A percentile compares a stretch with the other conserved stretches of the same genome.
Evolutionary conservation across 2,113 vertebrate species (phyloP).

Genomic region (Grus americana): DNA sequence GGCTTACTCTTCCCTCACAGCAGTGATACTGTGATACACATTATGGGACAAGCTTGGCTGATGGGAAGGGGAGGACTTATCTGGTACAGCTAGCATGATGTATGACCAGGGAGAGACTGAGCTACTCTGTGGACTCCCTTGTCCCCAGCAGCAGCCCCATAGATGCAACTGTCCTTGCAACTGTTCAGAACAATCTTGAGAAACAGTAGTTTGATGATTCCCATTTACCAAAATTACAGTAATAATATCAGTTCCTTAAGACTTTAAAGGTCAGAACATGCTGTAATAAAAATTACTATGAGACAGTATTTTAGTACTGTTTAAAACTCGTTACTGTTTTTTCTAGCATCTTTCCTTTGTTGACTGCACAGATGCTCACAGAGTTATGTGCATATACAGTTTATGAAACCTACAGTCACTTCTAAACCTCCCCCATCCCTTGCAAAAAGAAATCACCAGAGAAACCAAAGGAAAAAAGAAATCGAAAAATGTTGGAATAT

Average conservation of each 20-base stretch:
- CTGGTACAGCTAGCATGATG: neutral
- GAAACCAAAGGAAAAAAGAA: neutral
- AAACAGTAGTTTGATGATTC: neutral
- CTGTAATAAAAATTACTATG: neutral
- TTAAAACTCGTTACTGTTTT: neutral
- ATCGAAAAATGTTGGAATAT: neutral
- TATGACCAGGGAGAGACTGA: neutral
- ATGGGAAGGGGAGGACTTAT: neutral
- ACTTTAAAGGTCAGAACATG: constrained; percentile 4
- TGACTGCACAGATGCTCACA: neutral
- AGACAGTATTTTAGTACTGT: neutral
- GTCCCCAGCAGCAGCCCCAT: neutral
- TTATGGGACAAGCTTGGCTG: neutral
- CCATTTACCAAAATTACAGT: neutral
- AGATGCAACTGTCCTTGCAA: neutral
- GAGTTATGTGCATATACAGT: neutral
- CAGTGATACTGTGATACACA: neutral
- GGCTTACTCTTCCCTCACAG: neutral
- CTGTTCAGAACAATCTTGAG: neutral
- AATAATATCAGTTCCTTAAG: constrained; percentile 3
- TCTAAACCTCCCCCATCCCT: neutral
- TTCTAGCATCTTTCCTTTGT: neutral
- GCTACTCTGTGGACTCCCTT: neutral
- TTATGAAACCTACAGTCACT: neutral
- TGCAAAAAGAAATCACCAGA: neutral